Evolutionary conservation across 92 coral and sea anemone genomes (phyloP).

Genomic region (Diadumene lineata): DNA sequence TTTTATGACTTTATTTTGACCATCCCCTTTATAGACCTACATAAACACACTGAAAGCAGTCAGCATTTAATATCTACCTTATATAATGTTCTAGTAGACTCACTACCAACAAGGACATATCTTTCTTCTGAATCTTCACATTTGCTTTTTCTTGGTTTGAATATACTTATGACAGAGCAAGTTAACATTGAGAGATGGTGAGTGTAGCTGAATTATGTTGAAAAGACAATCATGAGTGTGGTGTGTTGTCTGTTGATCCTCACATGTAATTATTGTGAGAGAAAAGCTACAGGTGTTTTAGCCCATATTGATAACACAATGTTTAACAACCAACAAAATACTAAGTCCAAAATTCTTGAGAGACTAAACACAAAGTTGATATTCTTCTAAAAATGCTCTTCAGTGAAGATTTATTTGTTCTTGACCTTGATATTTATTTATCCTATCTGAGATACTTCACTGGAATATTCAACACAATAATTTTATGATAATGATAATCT

Average conservation of each 20-base stretch:
- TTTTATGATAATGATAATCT: too few relatives aligned
- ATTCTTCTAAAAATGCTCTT: neutral
- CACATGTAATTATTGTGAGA: neutral
- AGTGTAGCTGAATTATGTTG: neutral
- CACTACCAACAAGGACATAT: conserved; percentile 5
- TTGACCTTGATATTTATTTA: too few relatives aligned
- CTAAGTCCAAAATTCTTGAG: neutral
- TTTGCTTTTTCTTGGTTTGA: conserved; percentile 14
- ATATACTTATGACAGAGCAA: conserved; percentile 26
- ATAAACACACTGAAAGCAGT: too few relatives aligned
- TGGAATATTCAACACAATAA: too few relatives aligned
- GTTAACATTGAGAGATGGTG: conserved; percentile 8
- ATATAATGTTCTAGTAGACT: conserved; percentile 20
- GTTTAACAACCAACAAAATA: neutral
- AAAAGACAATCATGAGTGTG: neutral
- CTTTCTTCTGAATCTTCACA: conserved; percentile 6
- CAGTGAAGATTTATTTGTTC: too few relatives aligned
- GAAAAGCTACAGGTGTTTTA: neutral
- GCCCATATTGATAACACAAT: neutral
- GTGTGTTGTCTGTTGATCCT: neutral
- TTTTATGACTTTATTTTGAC: neutral
- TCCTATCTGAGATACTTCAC: too few relatives aligned
- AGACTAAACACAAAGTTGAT: neutral
- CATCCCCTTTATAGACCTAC: conserved; percentile 9
- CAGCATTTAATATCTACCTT: conserved; percentile 20